phyloP scores from a whole-genome alignment of 92 coral and sea anemone genomes.

The Porites cylindrica region DNA sequence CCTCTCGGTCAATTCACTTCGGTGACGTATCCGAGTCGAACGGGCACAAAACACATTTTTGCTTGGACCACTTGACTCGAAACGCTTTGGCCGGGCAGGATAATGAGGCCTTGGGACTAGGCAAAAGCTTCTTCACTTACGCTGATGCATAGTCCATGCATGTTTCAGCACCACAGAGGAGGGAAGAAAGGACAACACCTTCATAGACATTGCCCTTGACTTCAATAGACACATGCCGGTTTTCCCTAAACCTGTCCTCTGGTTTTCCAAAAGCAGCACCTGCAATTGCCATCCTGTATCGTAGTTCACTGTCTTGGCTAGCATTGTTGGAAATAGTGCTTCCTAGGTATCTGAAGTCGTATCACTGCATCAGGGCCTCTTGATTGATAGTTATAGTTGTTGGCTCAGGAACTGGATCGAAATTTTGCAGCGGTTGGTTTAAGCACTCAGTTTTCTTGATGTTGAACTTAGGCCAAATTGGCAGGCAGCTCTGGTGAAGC shows the following conservation, averaged over 20 bases:
- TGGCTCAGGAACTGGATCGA: conserved; percentile 32
- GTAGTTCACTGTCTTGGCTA: conserved; percentile 27
- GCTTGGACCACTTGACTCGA: too few species aligned
- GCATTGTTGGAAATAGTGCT: conserved; percentile 47
- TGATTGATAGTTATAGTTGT: conserved; percentile 30
- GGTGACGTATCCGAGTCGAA: too few species aligned
- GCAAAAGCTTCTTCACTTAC: too few species aligned
- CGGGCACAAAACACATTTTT: too few species aligned
- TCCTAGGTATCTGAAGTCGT: conserved; percentile 55
- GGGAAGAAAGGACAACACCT: too few species aligned
- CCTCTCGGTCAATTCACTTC: too few species aligned
- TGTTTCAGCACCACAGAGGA: too few species aligned
- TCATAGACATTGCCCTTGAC: conserved; percentile 37
- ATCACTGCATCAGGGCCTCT: conserved; percentile 37
- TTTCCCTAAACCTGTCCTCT: conserved; percentile 48
- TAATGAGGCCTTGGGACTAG: too few species aligned
- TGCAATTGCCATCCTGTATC: conserved; percentile 49
- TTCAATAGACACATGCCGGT: conserved; percentile 31
- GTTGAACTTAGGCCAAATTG: conserved; percentile 55
- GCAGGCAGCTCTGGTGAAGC: conserved; percentile 28
- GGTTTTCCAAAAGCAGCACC: conserved; percentile 26
- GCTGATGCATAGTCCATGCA: too few species aligned
- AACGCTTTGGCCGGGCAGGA: too few species aligned
- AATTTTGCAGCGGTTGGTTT: conserved; percentile 28
- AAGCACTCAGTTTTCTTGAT: conserved; percentile 56